Evolutionary conservation across 2,797 vertebrate genomes (phyloP).

Genomic region (Eremophila alpestris): DNA sequence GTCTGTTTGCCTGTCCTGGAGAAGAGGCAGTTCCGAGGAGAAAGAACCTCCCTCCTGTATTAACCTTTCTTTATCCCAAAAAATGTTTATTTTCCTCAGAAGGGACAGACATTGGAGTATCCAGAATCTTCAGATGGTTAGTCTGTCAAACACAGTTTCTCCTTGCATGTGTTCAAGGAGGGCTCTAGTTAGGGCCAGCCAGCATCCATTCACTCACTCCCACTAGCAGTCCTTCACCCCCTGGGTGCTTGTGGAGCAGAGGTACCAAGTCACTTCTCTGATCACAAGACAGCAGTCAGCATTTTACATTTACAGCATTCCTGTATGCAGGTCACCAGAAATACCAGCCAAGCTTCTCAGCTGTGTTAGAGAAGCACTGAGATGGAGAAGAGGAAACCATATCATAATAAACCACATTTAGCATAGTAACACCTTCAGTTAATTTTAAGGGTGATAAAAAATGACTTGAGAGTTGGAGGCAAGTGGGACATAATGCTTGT

Average conservation of each 20-base stretch:
- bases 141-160: background rate
- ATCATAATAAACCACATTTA: background rate
- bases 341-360: background rate
- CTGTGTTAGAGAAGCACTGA: background rate
- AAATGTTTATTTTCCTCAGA: background rate
- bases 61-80: background rate
- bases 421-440: background rate
- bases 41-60: background rate
- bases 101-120: background rate
- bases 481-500: background rate
- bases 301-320: background rate
- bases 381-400: background rate
- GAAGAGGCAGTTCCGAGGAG: background rate
- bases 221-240: background rate
- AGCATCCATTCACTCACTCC: background rate
- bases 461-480: background rate
- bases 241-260: background rate
- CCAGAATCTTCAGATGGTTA: background rate
- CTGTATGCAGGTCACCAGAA: background rate
- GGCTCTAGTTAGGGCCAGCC: background rate
- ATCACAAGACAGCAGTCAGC: background rate
- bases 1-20: background rate
- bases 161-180: background rate
- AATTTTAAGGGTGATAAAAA: constrained; percentile 15
- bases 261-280: background rate